Conservation (phyloP, 2,888 invertebrate genomes). For the Sinelater perroti region DNA sequence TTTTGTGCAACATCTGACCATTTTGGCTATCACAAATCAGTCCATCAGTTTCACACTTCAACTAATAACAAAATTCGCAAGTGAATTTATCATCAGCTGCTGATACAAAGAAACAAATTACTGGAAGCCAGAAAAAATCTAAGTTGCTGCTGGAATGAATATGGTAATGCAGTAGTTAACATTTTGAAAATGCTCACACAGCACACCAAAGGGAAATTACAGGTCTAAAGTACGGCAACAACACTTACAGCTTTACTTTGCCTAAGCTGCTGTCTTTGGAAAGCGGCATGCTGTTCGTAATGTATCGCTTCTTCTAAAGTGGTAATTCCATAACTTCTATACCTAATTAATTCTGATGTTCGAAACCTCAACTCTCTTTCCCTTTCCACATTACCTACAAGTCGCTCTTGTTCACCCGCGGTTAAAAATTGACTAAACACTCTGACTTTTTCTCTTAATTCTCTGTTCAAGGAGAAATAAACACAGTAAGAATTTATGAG, state of each 20-base stretch:
- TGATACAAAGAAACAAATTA: too few relatives aligned
- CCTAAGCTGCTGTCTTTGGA: constrained; percentile 69
- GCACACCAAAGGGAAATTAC: constrained; percentile 11
- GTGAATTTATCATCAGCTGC: too few relatives aligned
- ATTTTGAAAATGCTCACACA: not conserved
- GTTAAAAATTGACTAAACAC: constrained; percentile 90
- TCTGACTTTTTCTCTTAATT: constrained; percentile 83
- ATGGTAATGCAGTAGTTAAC: too few relatives aligned
- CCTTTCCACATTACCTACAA: constrained; percentile 79
- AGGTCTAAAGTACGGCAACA: not conserved
- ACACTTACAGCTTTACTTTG: constrained; percentile 71
- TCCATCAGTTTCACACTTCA: too few relatives aligned
- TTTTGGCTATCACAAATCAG: too few relatives aligned
- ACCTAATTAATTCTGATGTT: constrained; percentile 82
- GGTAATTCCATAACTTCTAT: constrained; percentile 86
- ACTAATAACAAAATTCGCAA: too few relatives aligned
- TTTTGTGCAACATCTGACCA: constrained; percentile 43
- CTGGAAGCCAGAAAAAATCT: not conserved
- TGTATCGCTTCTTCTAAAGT: constrained; percentile 85
- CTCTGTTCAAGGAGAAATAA: constrained; percentile 61
- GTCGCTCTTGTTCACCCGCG: constrained; percentile 82
- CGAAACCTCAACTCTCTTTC: constrained; percentile 86
- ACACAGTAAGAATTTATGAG: not conserved
- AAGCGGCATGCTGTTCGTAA: constrained; percentile 81
- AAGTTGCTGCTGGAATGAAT: not conserved